phyloP scores from a whole-genome alignment of 2,113 vertebrate species.

The Marmota flaviventris region DNA sequence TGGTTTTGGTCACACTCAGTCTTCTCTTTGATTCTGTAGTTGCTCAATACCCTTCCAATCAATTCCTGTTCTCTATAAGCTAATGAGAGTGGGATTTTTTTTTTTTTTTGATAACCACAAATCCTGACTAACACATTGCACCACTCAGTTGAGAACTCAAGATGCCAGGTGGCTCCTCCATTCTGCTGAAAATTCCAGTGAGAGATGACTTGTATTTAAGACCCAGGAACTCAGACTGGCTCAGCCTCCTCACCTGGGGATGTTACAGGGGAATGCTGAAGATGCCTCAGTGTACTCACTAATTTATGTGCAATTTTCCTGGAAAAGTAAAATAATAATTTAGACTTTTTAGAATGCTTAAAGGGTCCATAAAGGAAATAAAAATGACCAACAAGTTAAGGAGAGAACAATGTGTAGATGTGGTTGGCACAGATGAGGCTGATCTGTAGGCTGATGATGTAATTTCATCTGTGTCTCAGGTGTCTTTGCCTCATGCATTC shows the following conservation, averaged over 20 bases:
- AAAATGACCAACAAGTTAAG: slow-evolving; percentile 14
- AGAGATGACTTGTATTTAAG: background rate
- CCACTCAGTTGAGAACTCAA: background rate
- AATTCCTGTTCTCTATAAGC: background rate
- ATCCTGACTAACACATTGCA: background rate
- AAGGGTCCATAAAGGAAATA: slow-evolving; percentile 1
- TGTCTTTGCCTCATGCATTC: background rate
- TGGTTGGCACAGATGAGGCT: background rate
- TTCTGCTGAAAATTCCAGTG: background rate
- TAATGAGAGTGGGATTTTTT: background rate
- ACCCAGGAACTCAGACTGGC: background rate
- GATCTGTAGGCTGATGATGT: background rate
- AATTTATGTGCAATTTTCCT: background rate
- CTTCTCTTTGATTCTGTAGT: background rate
- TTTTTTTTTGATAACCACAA: background rate
- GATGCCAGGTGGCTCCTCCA: background rate
- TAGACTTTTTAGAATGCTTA: background rate
- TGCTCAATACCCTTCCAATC: background rate
- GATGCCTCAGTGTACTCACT: background rate
- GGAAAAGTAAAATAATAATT: slow-evolving; percentile 61
- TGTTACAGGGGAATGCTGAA: background rate
- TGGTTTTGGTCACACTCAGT: background rate
- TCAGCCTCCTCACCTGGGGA: background rate
- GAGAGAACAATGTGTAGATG: fast-evolving
- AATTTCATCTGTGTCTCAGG: no score